These are phyloP conservation scores for Urocynchramus pylzowi DNA, from an alignment of 2,113 vertebrate species.

Conservation along the genomic window DNA sequence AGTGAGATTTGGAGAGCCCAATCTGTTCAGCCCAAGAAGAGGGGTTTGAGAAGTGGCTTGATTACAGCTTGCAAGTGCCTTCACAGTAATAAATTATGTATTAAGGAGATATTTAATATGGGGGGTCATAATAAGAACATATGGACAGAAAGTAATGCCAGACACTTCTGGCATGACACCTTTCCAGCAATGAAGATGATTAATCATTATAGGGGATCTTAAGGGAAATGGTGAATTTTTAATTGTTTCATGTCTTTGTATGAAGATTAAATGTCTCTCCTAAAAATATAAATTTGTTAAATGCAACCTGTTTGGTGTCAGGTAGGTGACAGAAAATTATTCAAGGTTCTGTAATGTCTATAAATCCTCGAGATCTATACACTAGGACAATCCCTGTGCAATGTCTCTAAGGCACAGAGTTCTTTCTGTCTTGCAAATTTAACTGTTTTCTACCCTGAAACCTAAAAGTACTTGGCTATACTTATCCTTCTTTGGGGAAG, in stretches of 20 bases:
- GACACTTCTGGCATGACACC: not conserved
- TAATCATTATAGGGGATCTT: slow-evolving; percentile 17
- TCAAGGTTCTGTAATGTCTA: not conserved
- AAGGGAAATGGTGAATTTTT: not conserved
- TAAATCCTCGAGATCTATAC: not conserved
- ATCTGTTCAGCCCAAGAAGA: not conserved
- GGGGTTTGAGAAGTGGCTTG: not conserved
- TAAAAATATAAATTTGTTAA: not conserved
- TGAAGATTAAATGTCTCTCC: not conserved
- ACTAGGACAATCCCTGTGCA: not conserved
- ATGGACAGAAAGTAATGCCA: slow-evolving; percentile 20
- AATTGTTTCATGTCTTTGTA: slow-evolving; percentile 22
- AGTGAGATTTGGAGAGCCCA: not conserved
- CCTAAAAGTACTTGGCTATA: not conserved
- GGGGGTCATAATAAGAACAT: slow-evolving; percentile 17
- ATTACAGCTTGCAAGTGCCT: not conserved
- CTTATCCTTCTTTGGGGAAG: not conserved
- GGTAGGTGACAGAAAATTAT: not conserved
- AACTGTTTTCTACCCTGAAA: not conserved
- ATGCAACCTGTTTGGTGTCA: not conserved
- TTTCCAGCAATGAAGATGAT: not conserved
- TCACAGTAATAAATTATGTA: slow-evolving; percentile 18
- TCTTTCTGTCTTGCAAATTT: not conserved
- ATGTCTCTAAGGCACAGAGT: not conserved
- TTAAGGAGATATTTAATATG: slow-evolving; percentile 13